Percentiles rank a stretch among this genome's conserved stretches.
These are phyloP conservation scores for Boulengeromyrus knoepffleri DNA, from an alignment of 2,113 vertebrate genomes.

Conservation along the genomic window DNA sequence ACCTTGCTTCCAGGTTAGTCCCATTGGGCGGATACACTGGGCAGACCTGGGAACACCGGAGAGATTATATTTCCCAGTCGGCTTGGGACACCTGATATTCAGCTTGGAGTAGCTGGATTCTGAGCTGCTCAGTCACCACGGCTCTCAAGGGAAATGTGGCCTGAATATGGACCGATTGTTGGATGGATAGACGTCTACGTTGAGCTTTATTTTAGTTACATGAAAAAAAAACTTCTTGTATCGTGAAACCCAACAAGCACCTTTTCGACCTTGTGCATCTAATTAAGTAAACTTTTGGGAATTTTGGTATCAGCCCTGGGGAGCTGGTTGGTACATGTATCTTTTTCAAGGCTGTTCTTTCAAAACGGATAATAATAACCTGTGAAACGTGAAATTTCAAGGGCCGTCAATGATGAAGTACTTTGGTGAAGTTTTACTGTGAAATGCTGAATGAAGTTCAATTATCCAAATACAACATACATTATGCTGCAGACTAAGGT, in stretches of 20 bases:
- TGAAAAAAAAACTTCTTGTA: neutral
- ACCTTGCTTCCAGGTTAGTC: neutral
- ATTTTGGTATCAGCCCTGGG: neutral
- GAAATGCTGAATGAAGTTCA: neutral
- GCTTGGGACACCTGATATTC: neutral
- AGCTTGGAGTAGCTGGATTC: neutral
- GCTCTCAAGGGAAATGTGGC: neutral
- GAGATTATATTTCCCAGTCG: neutral
- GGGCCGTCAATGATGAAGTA: neutral
- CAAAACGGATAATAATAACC: neutral
- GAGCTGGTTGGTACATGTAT: neutral
- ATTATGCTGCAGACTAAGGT: neutral
- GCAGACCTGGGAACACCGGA: neutral
- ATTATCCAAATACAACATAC: neutral
- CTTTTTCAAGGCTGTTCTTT: neutral
- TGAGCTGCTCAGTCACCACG: neutral
- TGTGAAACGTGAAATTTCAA: neutral
- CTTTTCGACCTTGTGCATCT: neutral
- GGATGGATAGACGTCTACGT: neutral
- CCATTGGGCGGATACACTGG: neutral
- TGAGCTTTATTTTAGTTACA: neutral
- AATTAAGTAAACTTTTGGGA: neutral
- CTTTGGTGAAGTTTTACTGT: neutral
- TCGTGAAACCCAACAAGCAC: constrained; percentile 25
- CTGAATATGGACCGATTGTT: neutral